Conservation (phyloP, 2,113 vertebrate species). For the Agelaius tricolor region DNA sequence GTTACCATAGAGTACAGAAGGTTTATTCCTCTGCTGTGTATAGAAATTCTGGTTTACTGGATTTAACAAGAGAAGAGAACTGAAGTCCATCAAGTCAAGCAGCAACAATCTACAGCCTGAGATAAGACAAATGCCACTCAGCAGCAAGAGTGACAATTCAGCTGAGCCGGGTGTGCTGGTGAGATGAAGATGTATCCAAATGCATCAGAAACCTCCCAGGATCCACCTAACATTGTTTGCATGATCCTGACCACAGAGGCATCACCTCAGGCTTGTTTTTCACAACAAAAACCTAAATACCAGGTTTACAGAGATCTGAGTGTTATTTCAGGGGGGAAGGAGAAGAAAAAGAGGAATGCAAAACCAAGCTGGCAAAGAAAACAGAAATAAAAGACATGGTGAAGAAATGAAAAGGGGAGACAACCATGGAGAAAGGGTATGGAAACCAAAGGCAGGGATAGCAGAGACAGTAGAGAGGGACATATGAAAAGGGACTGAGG, state of each 20-base stretch:
- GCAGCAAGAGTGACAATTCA: background rate
- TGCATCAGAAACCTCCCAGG: background rate
- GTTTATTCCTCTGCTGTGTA: background rate
- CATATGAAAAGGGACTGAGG: background rate
- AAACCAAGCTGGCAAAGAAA: background rate
- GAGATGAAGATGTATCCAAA: background rate
- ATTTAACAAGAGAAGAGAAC: background rate
- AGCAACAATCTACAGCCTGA: background rate
- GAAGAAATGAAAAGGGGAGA: background rate
- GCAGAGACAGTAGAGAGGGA: background rate
- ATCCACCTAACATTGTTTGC: background rate
- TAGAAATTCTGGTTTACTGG: background rate
- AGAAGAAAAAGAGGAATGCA: background rate
- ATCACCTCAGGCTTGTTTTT: background rate
- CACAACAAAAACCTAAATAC: background rate
- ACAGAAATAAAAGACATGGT: background rate
- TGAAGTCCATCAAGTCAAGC: fast-evolving
- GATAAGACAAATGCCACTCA: background rate
- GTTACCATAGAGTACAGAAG: background rate
- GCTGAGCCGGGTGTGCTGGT: background rate
- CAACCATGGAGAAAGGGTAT: background rate
- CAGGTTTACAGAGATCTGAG: background rate
- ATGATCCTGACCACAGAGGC: background rate
- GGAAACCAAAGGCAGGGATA: background rate
- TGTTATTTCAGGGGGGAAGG: background rate